phyloP scores from a whole-genome alignment of 2,797 vertebrate genomes.

The Morus bassanus region DNA sequence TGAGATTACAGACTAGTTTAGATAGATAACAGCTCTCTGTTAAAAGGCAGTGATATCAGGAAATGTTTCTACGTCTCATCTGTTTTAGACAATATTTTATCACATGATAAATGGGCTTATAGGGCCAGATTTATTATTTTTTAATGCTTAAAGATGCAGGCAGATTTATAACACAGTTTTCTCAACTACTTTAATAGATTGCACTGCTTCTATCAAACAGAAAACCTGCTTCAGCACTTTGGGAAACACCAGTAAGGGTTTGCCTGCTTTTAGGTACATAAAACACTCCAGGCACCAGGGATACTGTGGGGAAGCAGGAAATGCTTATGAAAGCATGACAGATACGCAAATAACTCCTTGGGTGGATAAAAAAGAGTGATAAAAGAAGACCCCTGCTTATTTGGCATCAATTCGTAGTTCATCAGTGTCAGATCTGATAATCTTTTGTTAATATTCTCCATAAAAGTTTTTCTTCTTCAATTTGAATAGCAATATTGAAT shows the following conservation, averaged over 20 bases:
- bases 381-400: neutral
- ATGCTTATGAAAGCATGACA: neutral
- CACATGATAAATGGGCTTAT: neutral
- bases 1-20: neutral
- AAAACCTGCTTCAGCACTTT: neutral
- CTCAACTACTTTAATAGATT: neutral
- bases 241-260: neutral
- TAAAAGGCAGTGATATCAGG: neutral
- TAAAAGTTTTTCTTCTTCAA: neutral
- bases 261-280: neutral
- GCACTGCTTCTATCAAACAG: neutral
- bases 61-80: fast-evolving
- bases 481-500: neutral
- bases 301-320: neutral
- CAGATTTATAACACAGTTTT: neutral
- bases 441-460: neutral
- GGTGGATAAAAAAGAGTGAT: neutral
- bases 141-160: neutral
- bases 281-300: neutral
- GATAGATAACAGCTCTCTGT: neutral
- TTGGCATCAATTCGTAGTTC: neutral
- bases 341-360: neutral
- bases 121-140: neutral
- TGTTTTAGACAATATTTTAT: neutral
- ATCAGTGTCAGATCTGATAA: neutral